Evolutionary conservation across 2,888 invertebrate genomes (phyloP).

Genomic region (Oscheius sp.): DNA sequence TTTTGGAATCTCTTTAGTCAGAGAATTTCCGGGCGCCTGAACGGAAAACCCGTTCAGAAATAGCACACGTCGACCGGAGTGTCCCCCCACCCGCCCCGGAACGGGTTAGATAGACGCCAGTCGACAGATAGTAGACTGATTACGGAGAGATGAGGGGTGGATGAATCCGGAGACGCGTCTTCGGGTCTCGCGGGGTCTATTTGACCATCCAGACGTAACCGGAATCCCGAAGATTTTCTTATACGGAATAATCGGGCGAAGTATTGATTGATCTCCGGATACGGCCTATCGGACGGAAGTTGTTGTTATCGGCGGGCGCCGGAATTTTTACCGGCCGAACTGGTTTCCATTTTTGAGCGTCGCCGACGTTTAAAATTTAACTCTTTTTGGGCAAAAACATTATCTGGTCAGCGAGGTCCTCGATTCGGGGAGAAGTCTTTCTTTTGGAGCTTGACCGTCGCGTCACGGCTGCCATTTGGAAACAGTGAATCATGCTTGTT

Average conservation of each 20-base stretch:
- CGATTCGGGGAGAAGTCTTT: too few relatives aligned
- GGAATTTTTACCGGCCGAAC: too few relatives aligned
- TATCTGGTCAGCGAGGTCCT: too few relatives aligned
- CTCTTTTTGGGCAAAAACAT: too few relatives aligned
- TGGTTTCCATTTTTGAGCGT: not conserved
- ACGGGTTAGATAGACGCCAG: slow-evolving; percentile 20
- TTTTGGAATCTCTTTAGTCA: too few relatives aligned
- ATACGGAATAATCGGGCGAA: not conserved
- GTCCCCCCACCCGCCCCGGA: slow-evolving; percentile 14
- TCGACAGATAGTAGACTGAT: slow-evolving; percentile 19
- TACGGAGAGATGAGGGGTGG: slow-evolving; percentile 26
- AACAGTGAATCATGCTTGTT: too few relatives aligned
- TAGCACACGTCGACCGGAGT: slow-evolving; percentile 36
- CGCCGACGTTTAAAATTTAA: too few relatives aligned
- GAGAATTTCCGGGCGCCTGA: slow-evolving; percentile 6
- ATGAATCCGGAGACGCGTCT: not conserved
- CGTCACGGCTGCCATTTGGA: too few relatives aligned
- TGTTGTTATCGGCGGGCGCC: not conserved
- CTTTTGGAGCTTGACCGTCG: too few relatives aligned
- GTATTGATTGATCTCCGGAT: slow-evolving; percentile 13
- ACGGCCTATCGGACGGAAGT: not conserved
- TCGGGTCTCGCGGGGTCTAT: not conserved
- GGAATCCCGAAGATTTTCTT: slow-evolving; percentile 28
- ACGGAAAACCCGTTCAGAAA: slow-evolving; percentile 39
- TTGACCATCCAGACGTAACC: not conserved